Conservation (phyloP, 2,113 vertebrate species). For the Asarcornis scutulata region DNA sequence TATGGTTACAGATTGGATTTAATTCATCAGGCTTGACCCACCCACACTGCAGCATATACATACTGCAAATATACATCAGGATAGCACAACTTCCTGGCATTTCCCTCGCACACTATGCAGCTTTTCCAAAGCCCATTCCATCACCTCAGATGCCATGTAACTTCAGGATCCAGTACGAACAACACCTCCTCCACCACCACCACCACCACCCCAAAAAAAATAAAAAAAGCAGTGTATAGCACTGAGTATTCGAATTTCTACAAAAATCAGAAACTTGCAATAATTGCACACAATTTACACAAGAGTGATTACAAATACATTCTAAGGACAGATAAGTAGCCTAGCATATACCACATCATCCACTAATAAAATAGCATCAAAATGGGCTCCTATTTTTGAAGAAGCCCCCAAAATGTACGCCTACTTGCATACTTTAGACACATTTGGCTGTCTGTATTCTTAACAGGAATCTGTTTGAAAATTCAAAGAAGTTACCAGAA, state of each 20-base stretch:
- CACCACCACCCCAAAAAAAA: background rate
- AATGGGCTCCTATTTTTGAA: background rate
- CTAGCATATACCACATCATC: background rate
- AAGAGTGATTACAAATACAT: background rate
- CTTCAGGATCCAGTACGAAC: background rate
- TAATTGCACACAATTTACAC: background rate
- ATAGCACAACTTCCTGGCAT: background rate
- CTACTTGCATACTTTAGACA: background rate
- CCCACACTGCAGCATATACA: too few relatives aligned
- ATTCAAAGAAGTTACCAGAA: background rate
- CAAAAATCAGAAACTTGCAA: background rate
- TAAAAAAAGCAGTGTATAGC: background rate
- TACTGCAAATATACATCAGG: background rate
- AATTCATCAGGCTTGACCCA: background rate
- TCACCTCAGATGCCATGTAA: background rate
- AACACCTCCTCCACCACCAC: background rate
- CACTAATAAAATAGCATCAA: background rate
- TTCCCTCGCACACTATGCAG: background rate
- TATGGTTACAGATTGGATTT: background rate
- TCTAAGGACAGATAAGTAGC: background rate
- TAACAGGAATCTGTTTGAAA: background rate
- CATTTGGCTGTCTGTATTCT: background rate
- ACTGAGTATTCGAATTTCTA: background rate
- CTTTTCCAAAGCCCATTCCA: background rate
- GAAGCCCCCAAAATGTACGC: background rate